These are phyloP conservation scores for Harpalus rubripes DNA, from an alignment of 2,888 invertebrate species.

Conservation along the genomic window DNA sequence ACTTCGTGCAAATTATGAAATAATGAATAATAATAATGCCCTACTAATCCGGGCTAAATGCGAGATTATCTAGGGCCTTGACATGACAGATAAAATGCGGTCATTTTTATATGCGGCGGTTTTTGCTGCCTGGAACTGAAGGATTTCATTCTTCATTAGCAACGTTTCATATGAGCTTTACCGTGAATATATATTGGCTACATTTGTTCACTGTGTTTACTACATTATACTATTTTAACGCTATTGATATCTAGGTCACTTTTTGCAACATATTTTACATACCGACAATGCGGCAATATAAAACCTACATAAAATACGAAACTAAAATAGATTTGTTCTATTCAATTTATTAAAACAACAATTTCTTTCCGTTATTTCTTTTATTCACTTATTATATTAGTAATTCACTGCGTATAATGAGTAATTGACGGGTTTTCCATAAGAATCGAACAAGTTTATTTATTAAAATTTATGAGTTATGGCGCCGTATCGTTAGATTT, in stretches of 20 bases:
- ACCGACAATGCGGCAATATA: background rate
- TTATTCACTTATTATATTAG: no score
- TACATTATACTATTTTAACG: background rate
- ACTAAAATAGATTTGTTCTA: no score
- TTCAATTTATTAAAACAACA: no score
- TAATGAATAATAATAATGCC: constrained; percentile 56
- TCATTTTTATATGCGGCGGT: background rate
- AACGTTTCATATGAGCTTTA: background rate
- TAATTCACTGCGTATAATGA: no score
- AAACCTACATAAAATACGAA: background rate
- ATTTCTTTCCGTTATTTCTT: no score
- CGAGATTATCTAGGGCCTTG: constrained; percentile 35
- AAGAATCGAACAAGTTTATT: no score
- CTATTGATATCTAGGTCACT: background rate
- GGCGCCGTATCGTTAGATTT: no score
- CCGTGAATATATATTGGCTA: background rate
- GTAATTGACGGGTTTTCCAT: no score
- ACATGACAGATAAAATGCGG: constrained; percentile 9
- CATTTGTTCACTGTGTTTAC: background rate
- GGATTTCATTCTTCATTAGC: background rate
- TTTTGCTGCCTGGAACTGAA: background rate
- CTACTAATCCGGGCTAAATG: constrained; percentile 29
- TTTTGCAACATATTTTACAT: background rate
- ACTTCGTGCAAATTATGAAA: constrained; percentile 56
- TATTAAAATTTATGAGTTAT: no score